Percentiles rank a stretch among this genome's conserved stretches.
Conservation (phyloP, 2,113 vertebrate genomes). For the Pedetes capensis region DNA sequence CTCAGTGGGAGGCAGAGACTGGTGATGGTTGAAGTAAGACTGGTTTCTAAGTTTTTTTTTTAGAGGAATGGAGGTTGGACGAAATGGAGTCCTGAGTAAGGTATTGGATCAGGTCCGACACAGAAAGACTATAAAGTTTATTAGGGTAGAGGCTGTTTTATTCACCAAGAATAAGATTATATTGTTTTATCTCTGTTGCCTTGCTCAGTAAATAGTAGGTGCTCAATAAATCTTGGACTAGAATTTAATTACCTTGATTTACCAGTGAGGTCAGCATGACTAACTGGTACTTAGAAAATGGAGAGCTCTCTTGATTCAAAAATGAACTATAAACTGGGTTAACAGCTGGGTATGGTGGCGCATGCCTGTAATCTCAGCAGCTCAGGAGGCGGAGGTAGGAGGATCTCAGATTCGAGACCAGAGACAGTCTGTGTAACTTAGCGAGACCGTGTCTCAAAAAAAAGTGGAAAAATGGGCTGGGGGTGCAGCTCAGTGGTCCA, state of each 20-base stretch:
- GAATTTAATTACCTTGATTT: not conserved
- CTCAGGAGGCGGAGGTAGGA: no score
- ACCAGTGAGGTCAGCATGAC: not conserved
- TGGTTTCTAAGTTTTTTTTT: not conserved
- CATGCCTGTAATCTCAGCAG: no score
- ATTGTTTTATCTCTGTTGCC: not conserved
- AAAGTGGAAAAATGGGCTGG: no score
- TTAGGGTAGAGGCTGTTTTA: not conserved
- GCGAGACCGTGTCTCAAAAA: no score
- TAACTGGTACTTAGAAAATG: not conserved
- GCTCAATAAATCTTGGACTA: not conserved
- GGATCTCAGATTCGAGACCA: no score
- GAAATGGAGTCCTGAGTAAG: not conserved
- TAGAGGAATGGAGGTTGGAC: not conserved
- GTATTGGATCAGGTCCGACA: not conserved
- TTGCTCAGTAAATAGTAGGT: not conserved
- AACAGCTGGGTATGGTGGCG: no score
- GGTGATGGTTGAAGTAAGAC: not conserved
- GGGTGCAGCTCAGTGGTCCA: no score
- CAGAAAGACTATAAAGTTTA: not conserved
- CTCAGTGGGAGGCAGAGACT: not conserved
- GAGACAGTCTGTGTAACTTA: no score
- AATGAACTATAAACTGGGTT: not conserved
- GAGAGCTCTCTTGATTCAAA: not conserved
- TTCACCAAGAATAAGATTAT: slow-evolving; percentile 1